phyloP scores from a whole-genome alignment of 2,888 invertebrate genomes.

The Melanargia galathea region DNA sequence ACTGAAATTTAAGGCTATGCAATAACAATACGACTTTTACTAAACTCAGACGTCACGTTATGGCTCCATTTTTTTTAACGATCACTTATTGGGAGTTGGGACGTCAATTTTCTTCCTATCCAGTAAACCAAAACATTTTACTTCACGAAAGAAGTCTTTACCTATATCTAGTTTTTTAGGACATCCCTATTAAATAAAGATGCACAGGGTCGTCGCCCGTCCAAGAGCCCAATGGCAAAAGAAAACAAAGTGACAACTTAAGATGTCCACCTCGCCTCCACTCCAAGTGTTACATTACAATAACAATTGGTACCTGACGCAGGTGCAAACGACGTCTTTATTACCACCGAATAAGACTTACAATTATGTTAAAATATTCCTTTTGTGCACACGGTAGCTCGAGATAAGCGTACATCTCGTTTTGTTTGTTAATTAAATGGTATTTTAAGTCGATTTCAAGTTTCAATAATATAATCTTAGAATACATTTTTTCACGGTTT shows the following conservation, averaged over 20 bases:
- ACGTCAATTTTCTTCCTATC: background rate
- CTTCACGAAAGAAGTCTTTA: background rate
- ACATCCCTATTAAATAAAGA: conserved; percentile 58
- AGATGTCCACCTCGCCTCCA: conserved; percentile 67
- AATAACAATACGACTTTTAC: too few relatives aligned
- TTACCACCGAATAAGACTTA: conserved; percentile 49
- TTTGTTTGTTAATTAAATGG: conserved; percentile 67
- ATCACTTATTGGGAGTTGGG: too few relatives aligned
- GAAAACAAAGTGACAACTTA: conserved; percentile 77
- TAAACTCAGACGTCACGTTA: too few relatives aligned
- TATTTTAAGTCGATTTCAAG: conserved; percentile 39
- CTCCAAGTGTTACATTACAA: conserved; percentile 72
- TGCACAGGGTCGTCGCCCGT: conserved; percentile 68
- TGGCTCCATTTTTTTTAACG: too few relatives aligned
- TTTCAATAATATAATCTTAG: conserved; percentile 21
- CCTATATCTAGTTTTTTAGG: conserved; percentile 23
- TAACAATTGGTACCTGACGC: conserved; percentile 56
- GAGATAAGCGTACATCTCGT: conserved; percentile 40
- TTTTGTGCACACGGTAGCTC: conserved; percentile 26
- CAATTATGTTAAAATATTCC: conserved; percentile 33
- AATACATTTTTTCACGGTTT: conserved; percentile 20
- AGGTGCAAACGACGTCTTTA: conserved; percentile 44
- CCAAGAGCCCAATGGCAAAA: conserved; percentile 68
- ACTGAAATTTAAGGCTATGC: too few relatives aligned
- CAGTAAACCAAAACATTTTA: background rate